Evolutionary conservation across 1,140 invertebrate genomes (phyloP), one percentile per base, ranked within the genome.

Genomic region (Drosophila ogumai): DNA sequence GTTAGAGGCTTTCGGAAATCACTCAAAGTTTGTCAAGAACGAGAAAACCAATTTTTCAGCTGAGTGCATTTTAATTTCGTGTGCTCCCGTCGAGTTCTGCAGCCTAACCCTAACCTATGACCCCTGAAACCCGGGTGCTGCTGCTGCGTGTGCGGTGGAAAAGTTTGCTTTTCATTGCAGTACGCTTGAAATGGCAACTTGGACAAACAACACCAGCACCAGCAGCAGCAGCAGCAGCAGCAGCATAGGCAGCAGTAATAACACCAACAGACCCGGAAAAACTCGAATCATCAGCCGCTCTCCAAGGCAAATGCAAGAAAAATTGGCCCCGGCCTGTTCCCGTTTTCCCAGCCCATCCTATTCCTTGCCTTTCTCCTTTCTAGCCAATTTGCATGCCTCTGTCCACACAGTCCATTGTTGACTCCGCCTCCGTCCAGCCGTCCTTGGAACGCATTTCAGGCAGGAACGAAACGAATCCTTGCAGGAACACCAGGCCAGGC

Each of bases 21-120:
- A 90, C 85, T 90, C 85, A 90, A 90, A 90, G 85, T 90, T 90
- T 90, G 86, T 90, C 86, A 90, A 90, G 71, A 88, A 85, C 81
- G 79, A 85, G 79, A 87, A 90, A 92, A 91, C 91, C 91, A 92
- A 92, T 91, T 92, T 92, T 91, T 92, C 91, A 91, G 87, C 78
- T 92, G 82, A 92, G 84, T 81, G 91, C 76, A 90, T 91, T 91
- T 91, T 92, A 91, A 91, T 92, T 92, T 91, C 72, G 86, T 75
- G 65, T 78, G 49, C 75, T 54, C 74, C 73, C 77, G 65, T 80
- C 75, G 67, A 78, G 63, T 75, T 63, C 63, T 59, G 54, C 77
- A 82, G 63, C 47, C 41, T 38, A 41, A 19, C 59, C 69, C 49
- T 60, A 44, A 66, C 52, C 52, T 55, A 38, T 55, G 52, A 55